These are phyloP conservation scores for Desmophyllum pertusum DNA, from an alignment of 92 coral and sea anemone species.

Conservation along the genomic window DNA sequence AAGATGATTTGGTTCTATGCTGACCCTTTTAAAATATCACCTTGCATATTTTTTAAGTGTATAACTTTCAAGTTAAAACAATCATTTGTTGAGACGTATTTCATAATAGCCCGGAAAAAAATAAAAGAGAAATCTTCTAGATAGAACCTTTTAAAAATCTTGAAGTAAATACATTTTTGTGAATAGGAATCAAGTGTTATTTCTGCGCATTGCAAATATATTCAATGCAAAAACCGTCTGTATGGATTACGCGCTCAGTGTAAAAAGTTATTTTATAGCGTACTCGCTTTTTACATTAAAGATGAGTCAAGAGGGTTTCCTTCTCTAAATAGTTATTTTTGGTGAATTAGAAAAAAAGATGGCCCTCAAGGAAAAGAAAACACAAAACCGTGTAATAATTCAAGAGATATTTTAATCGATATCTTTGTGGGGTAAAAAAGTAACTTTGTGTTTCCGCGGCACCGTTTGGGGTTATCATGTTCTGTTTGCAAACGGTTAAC, in stretches of 20 bases:
- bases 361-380: slow-evolving; percentile 55
- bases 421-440: slow-evolving; percentile 48
- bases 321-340: slow-evolving; percentile 42
- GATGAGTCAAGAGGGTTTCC: slow-evolving; percentile 34
- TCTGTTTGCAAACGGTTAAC: slow-evolving; percentile 36
- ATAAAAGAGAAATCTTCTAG: not conserved
- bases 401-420: slow-evolving; percentile 43
- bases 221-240: not conserved
- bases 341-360: slow-evolving; percentile 51
- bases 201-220: not conserved
- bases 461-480: slow-evolving; percentile 34
- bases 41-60: not conserved
- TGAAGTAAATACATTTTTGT: not conserved
- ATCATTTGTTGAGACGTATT: slow-evolving; percentile 8
- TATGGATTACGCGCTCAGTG: not conserved
- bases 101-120: not conserved
- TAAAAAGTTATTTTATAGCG: slow-evolving; percentile 7
- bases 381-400: slow-evolving; percentile 44
- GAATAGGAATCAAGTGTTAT: not conserved
- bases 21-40: slow-evolving; percentile 27
- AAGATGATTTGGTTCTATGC: not conserved
- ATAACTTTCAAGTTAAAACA: slow-evolving; percentile 19
- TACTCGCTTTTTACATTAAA: slow-evolving; percentile 33
- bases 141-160: not conserved
- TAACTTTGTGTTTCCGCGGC: slow-evolving; percentile 35